These are phyloP conservation scores for Alloscopus bannaensis DNA, from an alignment of 2,888 invertebrate genomes.

Conservation along the genomic window DNA sequence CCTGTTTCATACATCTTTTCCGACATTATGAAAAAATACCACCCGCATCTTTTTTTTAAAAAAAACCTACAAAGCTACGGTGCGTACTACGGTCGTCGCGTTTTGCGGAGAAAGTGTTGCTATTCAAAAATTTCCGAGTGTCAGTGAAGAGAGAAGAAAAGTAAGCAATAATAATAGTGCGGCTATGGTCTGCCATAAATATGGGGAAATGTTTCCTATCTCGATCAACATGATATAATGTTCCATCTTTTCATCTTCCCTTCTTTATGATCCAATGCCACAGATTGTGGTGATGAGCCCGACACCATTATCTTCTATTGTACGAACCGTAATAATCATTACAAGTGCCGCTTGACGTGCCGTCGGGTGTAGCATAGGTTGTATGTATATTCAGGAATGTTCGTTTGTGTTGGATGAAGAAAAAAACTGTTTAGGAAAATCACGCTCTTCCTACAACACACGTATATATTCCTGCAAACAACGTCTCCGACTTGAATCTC, in stretches of 20 bases:
- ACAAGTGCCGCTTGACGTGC: no score
- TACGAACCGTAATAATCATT: constrained; percentile 6
- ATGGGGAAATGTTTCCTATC: constrained; percentile 14
- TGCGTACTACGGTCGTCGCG: not conserved
- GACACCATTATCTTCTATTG: constrained; percentile 4
- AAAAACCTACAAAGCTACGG: not conserved
- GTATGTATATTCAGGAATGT: no score
- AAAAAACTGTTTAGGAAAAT: no score
- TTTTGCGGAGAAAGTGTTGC: not conserved
- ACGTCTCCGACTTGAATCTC: no score
- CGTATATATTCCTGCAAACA: no score
- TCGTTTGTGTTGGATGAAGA: no score
- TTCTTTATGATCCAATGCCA: not conserved
- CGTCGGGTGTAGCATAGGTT: no score
- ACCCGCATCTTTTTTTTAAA: not conserved
- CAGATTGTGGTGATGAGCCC: constrained; percentile 8
- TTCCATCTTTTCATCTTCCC: constrained; percentile 5
- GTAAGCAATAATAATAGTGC: constrained; percentile 14
- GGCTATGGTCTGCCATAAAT: not conserved
- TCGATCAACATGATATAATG: constrained; percentile 8
- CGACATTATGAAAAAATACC: not conserved
- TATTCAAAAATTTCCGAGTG: constrained; percentile 2
- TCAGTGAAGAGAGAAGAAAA: no score
- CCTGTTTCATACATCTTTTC: not conserved
- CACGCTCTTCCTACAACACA: no score